phyloP scores from a whole-genome alignment of 2,797 vertebrate species.

The Muraenolepis orangiensis region DNA sequence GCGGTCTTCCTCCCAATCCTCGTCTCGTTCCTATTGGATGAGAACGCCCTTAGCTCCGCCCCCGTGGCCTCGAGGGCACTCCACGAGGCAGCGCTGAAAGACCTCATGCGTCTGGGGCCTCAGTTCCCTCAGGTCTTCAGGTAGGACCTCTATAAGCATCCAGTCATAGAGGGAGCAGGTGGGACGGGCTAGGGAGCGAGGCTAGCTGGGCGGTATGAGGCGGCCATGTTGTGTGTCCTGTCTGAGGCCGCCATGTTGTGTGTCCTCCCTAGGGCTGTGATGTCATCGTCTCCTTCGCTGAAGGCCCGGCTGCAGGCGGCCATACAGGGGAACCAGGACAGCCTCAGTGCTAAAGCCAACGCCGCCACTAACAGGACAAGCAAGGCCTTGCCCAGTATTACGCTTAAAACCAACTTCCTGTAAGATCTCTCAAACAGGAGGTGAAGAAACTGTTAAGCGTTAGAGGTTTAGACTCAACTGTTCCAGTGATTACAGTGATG shows the following conservation, averaged over 20 bases:
- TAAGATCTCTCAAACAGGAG: slow-evolving; percentile 21
- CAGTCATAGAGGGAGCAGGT: neutral
- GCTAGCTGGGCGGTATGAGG: too few relatives aligned
- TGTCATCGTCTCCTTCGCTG: slow-evolving; percentile 81
- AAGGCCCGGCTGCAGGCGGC: slow-evolving; percentile 88
- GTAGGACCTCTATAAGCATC: slow-evolving; percentile 7
- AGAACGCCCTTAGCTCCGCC: slow-evolving; percentile 82
- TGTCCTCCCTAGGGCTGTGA: slow-evolving; percentile 66
- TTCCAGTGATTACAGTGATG: neutral
- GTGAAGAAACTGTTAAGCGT: neutral
- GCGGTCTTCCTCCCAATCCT: slow-evolving; percentile 83
- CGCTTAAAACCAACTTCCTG: slow-evolving; percentile 83
- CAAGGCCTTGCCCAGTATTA: slow-evolving; percentile 84
- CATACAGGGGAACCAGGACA: slow-evolving; percentile 86
- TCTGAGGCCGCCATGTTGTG: neutral
- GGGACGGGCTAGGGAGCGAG: neutral
- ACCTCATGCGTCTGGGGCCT: slow-evolving; percentile 86
- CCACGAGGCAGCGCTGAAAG: slow-evolving; percentile 84
- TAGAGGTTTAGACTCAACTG: neutral
- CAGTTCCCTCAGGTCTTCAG: slow-evolving; percentile 82
- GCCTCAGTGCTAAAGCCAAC: slow-evolving; percentile 71
- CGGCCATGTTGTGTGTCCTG: too few relatives aligned
- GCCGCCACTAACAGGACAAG: slow-evolving; percentile 59
- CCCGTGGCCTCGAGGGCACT: slow-evolving; percentile 71
- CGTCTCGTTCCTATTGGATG: slow-evolving; percentile 90